Conservation (phyloP, 2,113 vertebrate genomes). For the Cottus gobio region DNA sequence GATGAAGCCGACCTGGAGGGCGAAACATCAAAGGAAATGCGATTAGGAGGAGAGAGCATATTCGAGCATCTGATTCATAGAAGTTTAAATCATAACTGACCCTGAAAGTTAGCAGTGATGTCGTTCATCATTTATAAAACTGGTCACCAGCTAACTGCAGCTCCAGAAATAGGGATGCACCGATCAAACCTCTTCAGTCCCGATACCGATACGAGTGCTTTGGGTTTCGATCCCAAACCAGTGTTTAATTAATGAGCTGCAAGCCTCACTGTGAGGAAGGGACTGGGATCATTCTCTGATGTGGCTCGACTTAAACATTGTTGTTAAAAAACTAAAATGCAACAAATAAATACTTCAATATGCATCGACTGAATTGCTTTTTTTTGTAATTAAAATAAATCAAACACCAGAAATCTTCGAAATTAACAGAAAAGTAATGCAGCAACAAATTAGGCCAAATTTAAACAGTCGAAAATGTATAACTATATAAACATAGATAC, state of each 20-base stretch:
- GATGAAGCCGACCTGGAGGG: conserved; percentile 90
- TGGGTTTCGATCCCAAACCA: not conserved
- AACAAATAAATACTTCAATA: not conserved
- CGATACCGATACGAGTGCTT: not conserved
- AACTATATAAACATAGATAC: not conserved
- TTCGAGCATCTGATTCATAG: not conserved
- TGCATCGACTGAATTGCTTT: not conserved
- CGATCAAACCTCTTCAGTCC: not conserved
- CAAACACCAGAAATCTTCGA: too few relatives aligned
- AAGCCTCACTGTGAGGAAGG: not conserved
- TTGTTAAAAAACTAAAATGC: too few relatives aligned
- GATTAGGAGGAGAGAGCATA: not conserved
- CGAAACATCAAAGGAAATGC: conserved; percentile 7
- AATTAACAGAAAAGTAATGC: not conserved
- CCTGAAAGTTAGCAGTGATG: not conserved
- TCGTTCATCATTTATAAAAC: not conserved
- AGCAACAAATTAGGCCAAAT: not conserved
- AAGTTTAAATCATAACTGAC: not conserved
- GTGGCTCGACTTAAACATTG: not conserved
- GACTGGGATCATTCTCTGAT: not conserved
- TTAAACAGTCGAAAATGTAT: not conserved
- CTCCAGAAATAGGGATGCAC: not conserved
- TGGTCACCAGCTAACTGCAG: not conserved
- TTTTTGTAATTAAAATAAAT: not conserved
- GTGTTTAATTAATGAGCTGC: not conserved